Base-by-base conservation (phyloP, 2,888 invertebrate genomes). In the Argyra leucocephala region DNA sequence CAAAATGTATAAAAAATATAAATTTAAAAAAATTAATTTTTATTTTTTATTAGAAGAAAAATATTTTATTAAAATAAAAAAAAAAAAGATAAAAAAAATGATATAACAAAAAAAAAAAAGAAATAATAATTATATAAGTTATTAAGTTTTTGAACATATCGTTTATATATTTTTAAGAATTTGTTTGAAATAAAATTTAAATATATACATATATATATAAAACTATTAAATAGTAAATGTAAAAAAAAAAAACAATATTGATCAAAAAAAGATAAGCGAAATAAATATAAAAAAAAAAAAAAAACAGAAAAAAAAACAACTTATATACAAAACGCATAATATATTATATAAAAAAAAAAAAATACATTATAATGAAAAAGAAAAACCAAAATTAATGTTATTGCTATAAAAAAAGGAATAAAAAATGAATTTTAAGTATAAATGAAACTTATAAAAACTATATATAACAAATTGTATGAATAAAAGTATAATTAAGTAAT, bases 71-170 rank as follows among this genome's bases (percentile, higher is more conserved):
- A n/a, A n/a, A 58, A 21, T 21, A 23, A 59, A 59, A 22, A 22
- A 59, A 22, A 22, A 21, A 15, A 22, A 59, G 12, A 59, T 15
- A 59, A 18, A n/a, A 22, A 23, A 23, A 48, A 15, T n/a, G 31
- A 15, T 48, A 48, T 18, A 12, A 12, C 12, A 48, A 48, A 9
- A 3, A 9, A 48, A 48, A 48, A 48, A 48, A 48, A 48, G 18
- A 48, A 18, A 48, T 48, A 18, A 5, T 48, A 31, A 58, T 23
- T 59, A 22, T 22, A 65, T 66, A 68, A 64, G 64, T 66, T 68
- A 66, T 68, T 68, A 64, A 66, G 64, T 66, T 68, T 62, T 68
- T 67, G 65, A 61, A 66, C 68, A 68, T 68, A 68, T 68, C 68
- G 68, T 68, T 68, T 68, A 66, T 66, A 67, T 68, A 22, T 48